Conservation (phyloP, 2,113 vertebrate species). For the Triplophysa rosa region DNA sequence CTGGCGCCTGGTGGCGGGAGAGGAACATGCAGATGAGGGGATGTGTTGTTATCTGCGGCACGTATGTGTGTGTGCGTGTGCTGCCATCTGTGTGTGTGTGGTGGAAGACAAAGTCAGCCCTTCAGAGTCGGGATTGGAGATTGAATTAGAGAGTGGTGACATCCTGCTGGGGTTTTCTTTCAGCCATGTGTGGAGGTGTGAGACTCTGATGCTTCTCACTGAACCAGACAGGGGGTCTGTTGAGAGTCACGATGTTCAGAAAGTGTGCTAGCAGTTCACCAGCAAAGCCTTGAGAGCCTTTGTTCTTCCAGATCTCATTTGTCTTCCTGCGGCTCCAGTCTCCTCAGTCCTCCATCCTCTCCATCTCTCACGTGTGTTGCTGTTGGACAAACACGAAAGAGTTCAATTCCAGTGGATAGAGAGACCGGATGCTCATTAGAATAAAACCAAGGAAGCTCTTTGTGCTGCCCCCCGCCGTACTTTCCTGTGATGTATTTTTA, state of each 20-base stretch:
- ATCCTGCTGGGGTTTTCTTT: constrained; percentile 15
- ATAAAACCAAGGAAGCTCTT: constrained; percentile 10
- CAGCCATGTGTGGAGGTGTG: background rate
- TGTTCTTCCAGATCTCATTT: constrained; percentile 20
- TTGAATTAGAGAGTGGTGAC: constrained; percentile 19
- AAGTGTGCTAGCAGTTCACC: background rate
- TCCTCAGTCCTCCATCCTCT: background rate
- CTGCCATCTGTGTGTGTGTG: background rate
- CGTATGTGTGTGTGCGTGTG: background rate
- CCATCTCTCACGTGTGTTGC: constrained; percentile 17
- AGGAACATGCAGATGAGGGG: background rate
- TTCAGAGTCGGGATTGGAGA: background rate
- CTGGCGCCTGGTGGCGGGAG: constrained; percentile 31
- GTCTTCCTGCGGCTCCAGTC: constrained; percentile 5
- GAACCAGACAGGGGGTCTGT: background rate
- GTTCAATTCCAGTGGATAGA: constrained; percentile 29
- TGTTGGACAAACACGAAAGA: constrained; percentile 47
- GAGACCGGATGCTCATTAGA: constrained; percentile 36
- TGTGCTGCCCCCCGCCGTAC: background rate
- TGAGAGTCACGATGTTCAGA: constrained; percentile 26
- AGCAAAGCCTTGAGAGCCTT: constrained; percentile 26
- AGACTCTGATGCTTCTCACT: constrained; percentile 15
- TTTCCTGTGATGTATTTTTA: constrained; percentile 28
- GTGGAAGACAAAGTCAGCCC: background rate
- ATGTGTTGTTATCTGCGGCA: constrained; percentile 34